A percentile compares a stretch with the other conserved stretches of the same genome.
Conservation (phyloP, 2,113 vertebrate genomes). For the Arenaria interpres region DNA sequence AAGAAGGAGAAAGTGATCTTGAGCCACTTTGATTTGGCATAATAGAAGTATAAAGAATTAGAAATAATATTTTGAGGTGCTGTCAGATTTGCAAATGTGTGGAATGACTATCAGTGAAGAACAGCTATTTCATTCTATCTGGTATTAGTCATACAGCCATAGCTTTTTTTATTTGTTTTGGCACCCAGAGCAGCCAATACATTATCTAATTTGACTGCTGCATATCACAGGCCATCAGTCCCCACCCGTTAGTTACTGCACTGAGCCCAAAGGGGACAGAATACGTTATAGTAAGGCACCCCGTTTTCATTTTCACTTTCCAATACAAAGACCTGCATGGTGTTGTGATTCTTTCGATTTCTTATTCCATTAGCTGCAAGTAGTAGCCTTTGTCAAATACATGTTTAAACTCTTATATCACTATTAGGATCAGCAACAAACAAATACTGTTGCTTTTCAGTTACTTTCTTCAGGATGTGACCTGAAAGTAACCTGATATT, state of each 20-base stretch:
- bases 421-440: background rate
- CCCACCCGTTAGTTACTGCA: background rate
- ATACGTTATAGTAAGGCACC: background rate
- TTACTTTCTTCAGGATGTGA: background rate
- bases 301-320: background rate
- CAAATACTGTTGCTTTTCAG: background rate
- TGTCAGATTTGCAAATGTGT: background rate
- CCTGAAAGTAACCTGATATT: background rate
- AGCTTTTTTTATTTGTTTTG: background rate
- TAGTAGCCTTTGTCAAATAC: background rate
- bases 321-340: background rate
- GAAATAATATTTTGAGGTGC: background rate
- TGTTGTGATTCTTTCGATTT: background rate
- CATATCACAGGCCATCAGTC: background rate
- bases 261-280: background rate
- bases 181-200: background rate
- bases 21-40: background rate
- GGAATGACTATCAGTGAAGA: background rate
- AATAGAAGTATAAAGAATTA: background rate
- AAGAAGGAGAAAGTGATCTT: background rate
- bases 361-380: background rate
- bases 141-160: background rate
- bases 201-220: background rate
- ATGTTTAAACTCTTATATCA: rapidly evolving
- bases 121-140: background rate